Base-by-base conservation (phyloP, 2,888 invertebrate species). In the Cylloceria caligata region DNA sequence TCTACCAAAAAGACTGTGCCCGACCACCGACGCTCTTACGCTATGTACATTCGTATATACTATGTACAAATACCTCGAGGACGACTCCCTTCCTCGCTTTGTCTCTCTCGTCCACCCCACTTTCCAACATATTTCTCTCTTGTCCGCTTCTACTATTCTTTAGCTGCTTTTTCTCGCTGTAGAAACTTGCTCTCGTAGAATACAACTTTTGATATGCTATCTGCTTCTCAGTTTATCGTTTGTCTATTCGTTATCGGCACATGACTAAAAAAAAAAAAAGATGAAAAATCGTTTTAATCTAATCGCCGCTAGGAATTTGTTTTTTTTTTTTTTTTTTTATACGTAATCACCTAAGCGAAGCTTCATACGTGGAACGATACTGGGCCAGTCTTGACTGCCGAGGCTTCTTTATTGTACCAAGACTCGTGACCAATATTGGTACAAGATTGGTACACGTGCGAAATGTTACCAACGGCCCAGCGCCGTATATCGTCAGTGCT, bases 1-100 rank as follows among this genome's bases (percentile, higher is more conserved):
- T 72, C 49, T 84, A 77, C 83, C 83, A 84, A 86, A 88, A 88
- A 85, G 74, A 84, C 83, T 69, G 47, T 82, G 80, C 83, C 83
- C 85, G 69, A 65, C 76, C 77, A 80, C 71, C 65, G 81, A 80
- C 73, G 65, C 75, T 73, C 47, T n/a, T 34, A 24, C 30, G 13
- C 36, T 60, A 72, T 71, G 13, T 72, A 55, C 34, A 30, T 77
- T 21, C 39, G 30, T 69, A 39, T 27, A 24, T 73, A 62, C 64
- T 74, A 16, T 47, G 27, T 60, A 49, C 49, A 74, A 76, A 81
- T 78, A 71, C 69, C 60, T 52, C 49, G 45, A 36, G 21, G 79
- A 74, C 82, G 55, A 75, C 52, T 80, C 83, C 68, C 76, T 83
- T 83, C 83, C 83, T 80, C 76, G 83, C 64, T 83, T 45, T 62